These are phyloP conservation scores for Sicus ferrugineus DNA, from an alignment of 2,888 invertebrate genomes.

Conservation along the genomic window DNA sequence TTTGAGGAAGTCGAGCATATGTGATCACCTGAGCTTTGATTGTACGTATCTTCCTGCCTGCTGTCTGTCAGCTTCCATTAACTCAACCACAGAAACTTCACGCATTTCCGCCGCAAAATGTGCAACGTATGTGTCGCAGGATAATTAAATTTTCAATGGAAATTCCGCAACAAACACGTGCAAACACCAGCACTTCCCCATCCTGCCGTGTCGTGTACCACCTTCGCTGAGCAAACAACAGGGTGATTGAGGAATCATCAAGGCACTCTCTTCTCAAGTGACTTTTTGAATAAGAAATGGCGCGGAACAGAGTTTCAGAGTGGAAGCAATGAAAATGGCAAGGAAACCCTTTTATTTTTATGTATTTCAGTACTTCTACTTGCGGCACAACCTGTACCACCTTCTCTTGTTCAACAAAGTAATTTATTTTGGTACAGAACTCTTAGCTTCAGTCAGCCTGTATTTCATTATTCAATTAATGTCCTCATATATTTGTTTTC, in stretches of 20 bases:
- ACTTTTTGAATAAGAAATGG: too few species aligned
- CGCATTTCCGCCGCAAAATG: slow-evolving; percentile 3
- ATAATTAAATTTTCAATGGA: slow-evolving; percentile 33
- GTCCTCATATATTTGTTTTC: not conserved
- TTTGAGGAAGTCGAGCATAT: too few species aligned
- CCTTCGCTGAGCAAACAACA: not conserved
- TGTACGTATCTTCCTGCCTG: too few species aligned
- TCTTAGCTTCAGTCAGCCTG: not conserved
- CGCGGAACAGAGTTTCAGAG: too few species aligned
- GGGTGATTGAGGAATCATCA: too few species aligned
- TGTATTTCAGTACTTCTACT: too few species aligned
- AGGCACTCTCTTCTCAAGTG: too few species aligned
- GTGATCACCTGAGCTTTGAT: too few species aligned
- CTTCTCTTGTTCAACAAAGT: too few species aligned
- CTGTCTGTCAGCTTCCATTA: slow-evolving; percentile 5
- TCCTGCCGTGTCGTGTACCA: not conserved
- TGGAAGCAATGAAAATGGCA: too few species aligned
- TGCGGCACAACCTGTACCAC: too few species aligned
- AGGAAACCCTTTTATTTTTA: too few species aligned
- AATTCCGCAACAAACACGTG: slow-evolving; percentile 18
- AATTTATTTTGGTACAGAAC: not conserved
- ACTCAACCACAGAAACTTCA: slow-evolving; percentile 14
- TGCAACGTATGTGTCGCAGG: slow-evolving; percentile 12
- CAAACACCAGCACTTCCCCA: not conserved
- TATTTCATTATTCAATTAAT: slow-evolving; percentile 17